phyloP scores from a whole-genome alignment of 2,113 vertebrate genomes.

The Equus przewalskii region DNA sequence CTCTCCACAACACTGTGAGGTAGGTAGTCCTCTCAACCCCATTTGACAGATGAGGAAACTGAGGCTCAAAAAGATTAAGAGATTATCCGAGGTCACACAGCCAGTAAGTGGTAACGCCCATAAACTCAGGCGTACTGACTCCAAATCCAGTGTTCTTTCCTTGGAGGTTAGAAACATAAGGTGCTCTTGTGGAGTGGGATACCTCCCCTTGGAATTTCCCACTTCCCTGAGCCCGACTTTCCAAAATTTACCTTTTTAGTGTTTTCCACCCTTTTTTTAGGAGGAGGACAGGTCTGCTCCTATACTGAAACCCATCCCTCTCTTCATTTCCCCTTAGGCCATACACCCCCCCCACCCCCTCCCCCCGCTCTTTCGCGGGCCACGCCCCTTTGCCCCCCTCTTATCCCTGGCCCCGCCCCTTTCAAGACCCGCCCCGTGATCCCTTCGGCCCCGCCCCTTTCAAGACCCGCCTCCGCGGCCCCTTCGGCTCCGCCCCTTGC shows the following conservation, averaged over 20 bases:
- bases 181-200: background rate
- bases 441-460: background rate
- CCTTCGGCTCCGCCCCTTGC: background rate
- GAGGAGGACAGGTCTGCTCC: background rate
- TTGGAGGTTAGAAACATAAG: background rate
- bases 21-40: background rate
- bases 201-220: background rate
- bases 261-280: background rate
- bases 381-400: background rate
- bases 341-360: background rate
- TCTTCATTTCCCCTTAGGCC: background rate
- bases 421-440: background rate
- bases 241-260: constrained; percentile 13
- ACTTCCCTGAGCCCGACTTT: background rate
- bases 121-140: background rate
- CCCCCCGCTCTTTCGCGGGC: background rate
- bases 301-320: background rate
- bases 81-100: background rate
- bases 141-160: background rate
- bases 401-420: background rate
- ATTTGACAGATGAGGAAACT: constrained; percentile 13
- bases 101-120: background rate
- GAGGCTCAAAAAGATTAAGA: constrained; percentile 13
- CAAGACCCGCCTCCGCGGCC: background rate
- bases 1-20: background rate